Evolutionary conservation across 2,113 vertebrate genomes (phyloP).

Genomic region (Catharus bicknelli): DNA sequence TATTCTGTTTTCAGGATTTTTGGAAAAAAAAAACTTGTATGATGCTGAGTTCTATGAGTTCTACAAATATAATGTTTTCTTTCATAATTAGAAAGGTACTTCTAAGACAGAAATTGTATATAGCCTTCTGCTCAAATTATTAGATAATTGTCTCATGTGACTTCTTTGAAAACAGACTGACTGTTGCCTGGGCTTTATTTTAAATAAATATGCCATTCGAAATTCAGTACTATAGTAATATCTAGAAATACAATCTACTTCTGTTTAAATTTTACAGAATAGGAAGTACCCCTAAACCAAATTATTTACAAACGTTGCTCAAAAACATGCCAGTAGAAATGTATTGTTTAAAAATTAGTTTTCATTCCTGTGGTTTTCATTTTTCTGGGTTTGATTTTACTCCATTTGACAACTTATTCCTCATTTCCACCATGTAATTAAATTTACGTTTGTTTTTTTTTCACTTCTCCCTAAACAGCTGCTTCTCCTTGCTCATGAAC

Average conservation of each 20-base stretch:
- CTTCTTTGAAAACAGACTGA: not conserved
- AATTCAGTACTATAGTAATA: not conserved
- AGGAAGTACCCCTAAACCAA: not conserved
- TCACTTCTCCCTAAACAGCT: not conserved
- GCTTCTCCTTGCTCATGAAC: not conserved
- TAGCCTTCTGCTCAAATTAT: not conserved
- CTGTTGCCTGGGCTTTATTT: not conserved
- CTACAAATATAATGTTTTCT: not conserved
- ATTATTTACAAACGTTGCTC: not conserved
- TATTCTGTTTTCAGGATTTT: not conserved
- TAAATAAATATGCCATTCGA: not conserved
- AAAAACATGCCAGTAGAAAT: not conserved
- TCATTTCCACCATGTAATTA: not conserved
- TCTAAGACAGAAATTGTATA: not conserved
- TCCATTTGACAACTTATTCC: not conserved
- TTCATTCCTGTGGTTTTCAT: not conserved
- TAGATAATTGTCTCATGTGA: not conserved
- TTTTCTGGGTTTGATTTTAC: not conserved
- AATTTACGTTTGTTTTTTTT: not conserved
- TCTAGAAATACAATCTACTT: not conserved
- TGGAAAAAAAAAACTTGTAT: rapidly evolving
- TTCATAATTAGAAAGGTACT: not conserved
- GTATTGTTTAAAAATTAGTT: not conserved
- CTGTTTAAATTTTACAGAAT: not conserved
- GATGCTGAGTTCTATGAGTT: not conserved